A percentile compares a stretch with the other conserved stretches of the same genome.
phyloP scores from a whole-genome alignment of 2,888 invertebrate species.

The Mycogona germanica region DNA sequence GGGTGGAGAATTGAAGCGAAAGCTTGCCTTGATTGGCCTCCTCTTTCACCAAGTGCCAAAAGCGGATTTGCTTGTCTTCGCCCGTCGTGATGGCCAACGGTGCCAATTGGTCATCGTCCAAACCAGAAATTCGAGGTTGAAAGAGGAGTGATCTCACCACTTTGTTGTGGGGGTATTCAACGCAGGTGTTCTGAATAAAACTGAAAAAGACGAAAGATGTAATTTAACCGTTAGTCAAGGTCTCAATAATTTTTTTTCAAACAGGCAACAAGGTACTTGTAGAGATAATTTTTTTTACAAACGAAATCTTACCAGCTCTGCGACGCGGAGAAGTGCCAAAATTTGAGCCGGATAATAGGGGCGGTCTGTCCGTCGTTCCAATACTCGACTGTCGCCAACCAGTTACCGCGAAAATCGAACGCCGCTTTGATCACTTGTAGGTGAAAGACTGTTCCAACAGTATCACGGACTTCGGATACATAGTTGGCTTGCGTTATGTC shows the following conservation, averaged over 20 bases:
- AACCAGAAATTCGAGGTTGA: constrained; percentile 41
- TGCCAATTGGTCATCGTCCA: constrained; percentile 35
- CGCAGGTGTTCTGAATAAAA: constrained; percentile 53
- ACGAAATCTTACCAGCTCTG: no score
- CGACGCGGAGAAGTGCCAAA: constrained; percentile 62
- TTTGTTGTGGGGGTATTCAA: constrained; percentile 56
- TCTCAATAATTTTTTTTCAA: neutral
- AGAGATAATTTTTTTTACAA: no score
- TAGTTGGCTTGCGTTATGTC: constrained; percentile 18
- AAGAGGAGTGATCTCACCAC: constrained; percentile 48
- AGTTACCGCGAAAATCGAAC: constrained; percentile 49
- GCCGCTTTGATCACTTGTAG: constrained; percentile 51
- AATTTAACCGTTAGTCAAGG: neutral
- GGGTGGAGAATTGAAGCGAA: neutral
- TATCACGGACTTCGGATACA: constrained; percentile 6
- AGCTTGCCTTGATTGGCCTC: constrained; percentile 37
- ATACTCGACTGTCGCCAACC: constrained; percentile 53
- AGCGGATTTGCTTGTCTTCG: constrained; percentile 52
- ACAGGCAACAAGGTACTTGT: no score
- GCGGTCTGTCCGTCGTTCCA: constrained; percentile 44
- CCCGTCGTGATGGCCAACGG: constrained; percentile 50
- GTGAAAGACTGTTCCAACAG: neutral
- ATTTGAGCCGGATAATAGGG: constrained; percentile 56
- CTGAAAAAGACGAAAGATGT: constrained; percentile 37
- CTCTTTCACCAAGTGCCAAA: constrained; percentile 51